Evolutionary conservation across 2,113 vertebrate species (phyloP).

Genomic region (Osmerus eperlanus): DNA sequence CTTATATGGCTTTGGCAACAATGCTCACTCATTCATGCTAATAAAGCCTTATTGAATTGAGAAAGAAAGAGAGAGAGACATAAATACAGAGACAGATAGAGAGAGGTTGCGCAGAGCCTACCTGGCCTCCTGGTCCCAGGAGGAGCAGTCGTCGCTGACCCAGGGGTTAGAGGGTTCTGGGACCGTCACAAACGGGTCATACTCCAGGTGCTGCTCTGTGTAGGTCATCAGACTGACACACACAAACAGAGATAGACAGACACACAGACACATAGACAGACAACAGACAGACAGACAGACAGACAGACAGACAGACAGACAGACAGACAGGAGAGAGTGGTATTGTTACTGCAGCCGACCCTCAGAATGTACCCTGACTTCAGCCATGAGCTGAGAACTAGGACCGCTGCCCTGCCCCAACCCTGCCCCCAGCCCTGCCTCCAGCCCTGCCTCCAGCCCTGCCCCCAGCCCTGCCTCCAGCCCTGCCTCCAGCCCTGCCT

Average conservation of each 20-base stretch:
- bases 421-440: background rate
- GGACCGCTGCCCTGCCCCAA: no score
- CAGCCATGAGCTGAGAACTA: no score
- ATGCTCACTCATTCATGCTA: no score
- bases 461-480: background rate
- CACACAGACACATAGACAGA: background rate
- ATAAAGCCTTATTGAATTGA: no score
- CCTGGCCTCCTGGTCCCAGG: constrained; percentile 95
- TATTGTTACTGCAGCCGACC: no score
- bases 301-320: background rate
- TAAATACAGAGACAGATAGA: background rate
- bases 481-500: background rate
- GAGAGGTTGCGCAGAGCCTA: constrained; percentile 50
- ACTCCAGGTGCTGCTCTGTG: constrained; percentile 93
- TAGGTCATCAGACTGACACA: constrained; percentile 87
- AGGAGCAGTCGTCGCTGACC: constrained; percentile 84
- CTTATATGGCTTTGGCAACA: background rate
- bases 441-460: background rate
- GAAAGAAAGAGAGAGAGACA: background rate
- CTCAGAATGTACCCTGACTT: no score
- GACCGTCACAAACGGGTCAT: constrained; percentile 86
- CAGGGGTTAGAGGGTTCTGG: constrained; percentile 94
- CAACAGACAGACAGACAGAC: background rate
- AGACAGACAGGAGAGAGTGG: no score
- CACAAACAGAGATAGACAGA: background rate